Percentiles rank a stretch among this genome's conserved stretches.
phyloP scores from a whole-genome alignment of 2,888 invertebrate species.

The Tolmerus cingulatus region DNA sequence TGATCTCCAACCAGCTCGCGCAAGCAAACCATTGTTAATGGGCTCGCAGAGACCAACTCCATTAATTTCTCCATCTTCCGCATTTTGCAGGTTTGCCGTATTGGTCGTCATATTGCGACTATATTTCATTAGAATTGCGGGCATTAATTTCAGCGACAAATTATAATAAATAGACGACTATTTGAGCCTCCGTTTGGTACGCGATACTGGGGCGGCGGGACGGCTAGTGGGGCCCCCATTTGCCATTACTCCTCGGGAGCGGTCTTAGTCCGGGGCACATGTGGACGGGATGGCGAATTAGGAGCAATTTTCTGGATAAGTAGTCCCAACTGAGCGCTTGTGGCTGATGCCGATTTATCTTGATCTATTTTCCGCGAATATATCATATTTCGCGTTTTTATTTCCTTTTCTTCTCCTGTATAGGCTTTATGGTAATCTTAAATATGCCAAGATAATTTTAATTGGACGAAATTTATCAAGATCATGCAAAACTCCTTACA shows the following conservation, averaged over 20 bases:
- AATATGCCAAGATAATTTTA: background rate
- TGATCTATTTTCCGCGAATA: background rate
- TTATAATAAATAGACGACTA: conserved; percentile 7
- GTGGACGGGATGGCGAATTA: background rate
- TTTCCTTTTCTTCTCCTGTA: background rate
- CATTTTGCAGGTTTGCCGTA: background rate
- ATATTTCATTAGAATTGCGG: conserved; percentile 28
- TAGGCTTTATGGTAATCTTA: background rate
- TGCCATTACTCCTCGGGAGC: background rate
- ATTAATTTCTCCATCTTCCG: conserved; percentile 21
- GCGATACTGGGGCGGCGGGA: background rate
- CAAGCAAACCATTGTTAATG: background rate
- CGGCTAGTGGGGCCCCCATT: background rate
- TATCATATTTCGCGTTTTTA: background rate
- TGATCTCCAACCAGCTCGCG: background rate
- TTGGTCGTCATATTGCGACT: background rate
- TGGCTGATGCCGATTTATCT: background rate
- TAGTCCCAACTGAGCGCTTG: background rate
- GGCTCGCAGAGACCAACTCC: background rate
- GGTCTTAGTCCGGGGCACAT: background rate
- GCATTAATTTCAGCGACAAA: conserved; percentile 31
- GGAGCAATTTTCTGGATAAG: conserved; percentile 2
- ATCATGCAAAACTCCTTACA: background rate
- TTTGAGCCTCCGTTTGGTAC: background rate
- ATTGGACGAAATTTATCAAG: background rate